Conservation (phyloP, 1,140 invertebrate species). For the Eulimnadia texana region DNA sequence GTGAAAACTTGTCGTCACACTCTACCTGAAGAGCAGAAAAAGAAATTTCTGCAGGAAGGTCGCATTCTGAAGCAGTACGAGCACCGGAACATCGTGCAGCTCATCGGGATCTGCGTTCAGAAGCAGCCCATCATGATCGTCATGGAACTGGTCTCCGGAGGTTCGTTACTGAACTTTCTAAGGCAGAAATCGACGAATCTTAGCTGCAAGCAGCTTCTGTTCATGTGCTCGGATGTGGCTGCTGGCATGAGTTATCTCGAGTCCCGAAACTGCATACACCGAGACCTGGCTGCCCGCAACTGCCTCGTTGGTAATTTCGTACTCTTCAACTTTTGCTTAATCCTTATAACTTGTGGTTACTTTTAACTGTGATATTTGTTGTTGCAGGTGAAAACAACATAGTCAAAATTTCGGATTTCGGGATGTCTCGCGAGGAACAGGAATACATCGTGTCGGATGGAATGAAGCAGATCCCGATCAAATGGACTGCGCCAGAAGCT, state of each 20-base stretch:
- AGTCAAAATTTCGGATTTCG: slow-evolving; percentile 95
- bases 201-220: slow-evolving; percentile 54
- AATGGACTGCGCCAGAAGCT: slow-evolving; percentile 94
- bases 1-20: slow-evolving; percentile 91
- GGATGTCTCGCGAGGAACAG: slow-evolving; percentile 94
- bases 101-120: slow-evolving; percentile 96
- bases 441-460: slow-evolving; percentile 94
- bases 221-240: slow-evolving; percentile 86
- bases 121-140: slow-evolving; percentile 98
- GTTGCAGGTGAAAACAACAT: slow-evolving; percentile 53
- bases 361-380: not conserved
- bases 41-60: slow-evolving; percentile 90
- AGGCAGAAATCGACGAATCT: slow-evolving; percentile 55
- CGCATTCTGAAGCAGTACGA: slow-evolving; percentile 91
- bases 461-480: slow-evolving; percentile 96
- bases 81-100: slow-evolving; percentile 87
- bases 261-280: slow-evolving; percentile 89
- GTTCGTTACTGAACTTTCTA: slow-evolving; percentile 74
- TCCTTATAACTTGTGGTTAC: not conserved
- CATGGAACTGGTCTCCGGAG: slow-evolving; percentile 91
- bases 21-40: slow-evolving; percentile 86
- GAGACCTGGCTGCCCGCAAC: slow-evolving; percentile 88
- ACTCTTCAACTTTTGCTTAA: not conserved
- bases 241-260: slow-evolving; percentile 92
- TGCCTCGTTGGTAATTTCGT: slow-evolving; percentile 59